These are phyloP conservation scores for Xenopus petersii DNA, from an alignment of 2,797 vertebrate species.

Conservation along the genomic window DNA sequence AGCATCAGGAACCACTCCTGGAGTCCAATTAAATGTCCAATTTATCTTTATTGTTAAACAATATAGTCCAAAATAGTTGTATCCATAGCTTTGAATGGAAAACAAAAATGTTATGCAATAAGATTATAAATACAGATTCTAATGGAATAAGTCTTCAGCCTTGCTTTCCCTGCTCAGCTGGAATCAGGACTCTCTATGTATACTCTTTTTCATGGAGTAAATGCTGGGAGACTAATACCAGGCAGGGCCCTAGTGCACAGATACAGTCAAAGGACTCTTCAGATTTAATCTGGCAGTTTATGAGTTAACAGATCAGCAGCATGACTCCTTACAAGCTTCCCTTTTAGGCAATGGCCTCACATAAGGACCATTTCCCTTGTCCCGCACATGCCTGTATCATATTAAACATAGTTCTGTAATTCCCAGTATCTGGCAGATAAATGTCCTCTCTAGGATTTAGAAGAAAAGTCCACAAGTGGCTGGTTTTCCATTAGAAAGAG, in stretches of 20 bases:
- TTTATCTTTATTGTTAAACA: constrained; percentile 84
- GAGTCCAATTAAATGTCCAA: constrained; percentile 59
- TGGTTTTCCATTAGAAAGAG: not conserved
- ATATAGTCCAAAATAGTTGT: constrained; percentile 78
- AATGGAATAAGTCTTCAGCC: constrained; percentile 57
- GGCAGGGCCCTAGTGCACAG: not conserved
- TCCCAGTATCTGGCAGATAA: not conserved
- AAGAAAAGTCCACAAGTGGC: not conserved
- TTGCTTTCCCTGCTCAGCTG: constrained; percentile 56
- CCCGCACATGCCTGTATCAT: no score
- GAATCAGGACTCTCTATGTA: constrained; percentile 59
- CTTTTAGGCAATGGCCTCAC: constrained; percentile 10
- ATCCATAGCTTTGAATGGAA: constrained; percentile 70
- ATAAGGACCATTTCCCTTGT: not conserved
- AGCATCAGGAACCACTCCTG: no score
- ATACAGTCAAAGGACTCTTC: not conserved
- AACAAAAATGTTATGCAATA: constrained; percentile 66
- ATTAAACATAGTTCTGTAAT: not conserved
- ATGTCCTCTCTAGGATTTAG: not conserved
- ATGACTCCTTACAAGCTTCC: not conserved
- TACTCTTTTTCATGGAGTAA: constrained; percentile 58
- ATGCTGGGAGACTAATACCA: not conserved
- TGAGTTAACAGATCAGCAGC: not conserved
- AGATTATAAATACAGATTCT: constrained; percentile 49
- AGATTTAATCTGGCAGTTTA: not conserved